Percentiles rank a stretch among this genome's conserved stretches.
Evolutionary conservation across 2,797 vertebrate genomes (phyloP).

Genomic region (Anomalospiza imberbis): DNA sequence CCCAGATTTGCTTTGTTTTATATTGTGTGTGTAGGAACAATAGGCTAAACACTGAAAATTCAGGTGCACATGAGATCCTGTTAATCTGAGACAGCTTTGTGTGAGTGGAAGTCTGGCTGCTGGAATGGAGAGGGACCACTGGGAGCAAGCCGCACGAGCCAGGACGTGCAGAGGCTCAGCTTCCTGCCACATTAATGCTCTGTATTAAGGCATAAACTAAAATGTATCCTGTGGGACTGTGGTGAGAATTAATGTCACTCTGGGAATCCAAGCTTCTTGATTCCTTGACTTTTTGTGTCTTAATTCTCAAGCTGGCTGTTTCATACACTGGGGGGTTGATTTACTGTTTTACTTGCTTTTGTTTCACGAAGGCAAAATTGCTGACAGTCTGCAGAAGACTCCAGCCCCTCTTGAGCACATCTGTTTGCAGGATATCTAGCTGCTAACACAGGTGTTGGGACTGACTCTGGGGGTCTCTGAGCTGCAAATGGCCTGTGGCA

Average conservation of each 20-base stretch:
- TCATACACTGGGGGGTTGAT: not conserved
- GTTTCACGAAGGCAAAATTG: conserved; percentile 6
- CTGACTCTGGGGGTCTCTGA: not conserved
- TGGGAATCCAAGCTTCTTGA: conserved; percentile 49
- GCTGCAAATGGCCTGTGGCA: not conserved
- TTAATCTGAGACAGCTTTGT: not conserved
- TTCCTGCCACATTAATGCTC: conserved; percentile 43
- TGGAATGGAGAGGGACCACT: not conserved
- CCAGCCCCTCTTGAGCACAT: not conserved
- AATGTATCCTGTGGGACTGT: conserved; percentile 34
- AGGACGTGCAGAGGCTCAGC: conserved; percentile 32
- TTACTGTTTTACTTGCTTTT: conserved; percentile 2
- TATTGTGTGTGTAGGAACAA: not conserved
- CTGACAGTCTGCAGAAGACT: conserved; percentile 26
- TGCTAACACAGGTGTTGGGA: not conserved
- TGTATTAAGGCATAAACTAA: conserved; percentile 54
- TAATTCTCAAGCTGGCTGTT: conserved; percentile 46
- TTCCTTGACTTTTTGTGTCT: conserved; percentile 51
- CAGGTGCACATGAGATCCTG: not conserved
- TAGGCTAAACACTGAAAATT: not conserved
- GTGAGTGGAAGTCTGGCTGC: not conserved
- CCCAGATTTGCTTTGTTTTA: not conserved
- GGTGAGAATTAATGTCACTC: conserved; percentile 51
- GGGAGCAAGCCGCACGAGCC: conserved; percentile 25
- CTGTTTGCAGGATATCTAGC: not conserved